A percentile compares a stretch with the other conserved stretches of the same genome.
phyloP scores from a whole-genome alignment of 2,113 vertebrate species.

The Danionella cerebrum region DNA sequence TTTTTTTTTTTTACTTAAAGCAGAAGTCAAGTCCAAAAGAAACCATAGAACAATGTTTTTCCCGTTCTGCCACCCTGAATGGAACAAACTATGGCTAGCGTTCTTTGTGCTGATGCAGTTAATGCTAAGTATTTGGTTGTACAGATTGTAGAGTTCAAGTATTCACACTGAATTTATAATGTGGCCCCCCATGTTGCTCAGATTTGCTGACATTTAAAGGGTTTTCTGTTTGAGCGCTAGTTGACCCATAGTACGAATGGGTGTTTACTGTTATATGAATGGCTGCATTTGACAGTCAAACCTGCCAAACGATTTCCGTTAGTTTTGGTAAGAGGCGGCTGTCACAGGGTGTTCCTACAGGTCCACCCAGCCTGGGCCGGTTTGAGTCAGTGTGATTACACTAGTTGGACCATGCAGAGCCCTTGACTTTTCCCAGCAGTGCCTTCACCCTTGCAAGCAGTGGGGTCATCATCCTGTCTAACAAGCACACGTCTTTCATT shows the following conservation, averaged over 20 bases:
- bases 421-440: constrained; percentile 49
- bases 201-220: background rate
- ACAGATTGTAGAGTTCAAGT: constrained; percentile 19
- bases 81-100: constrained; percentile 43
- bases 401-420: constrained; percentile 29
- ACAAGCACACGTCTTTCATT: constrained; percentile 43
- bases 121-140: constrained; percentile 43
- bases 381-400: constrained; percentile 47
- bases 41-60: constrained; percentile 53
- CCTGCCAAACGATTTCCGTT: constrained; percentile 56
- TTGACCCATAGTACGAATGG: constrained; percentile 46
- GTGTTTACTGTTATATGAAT: too few species aligned
- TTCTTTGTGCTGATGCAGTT: constrained; percentile 46
- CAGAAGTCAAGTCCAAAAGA: constrained; percentile 41
- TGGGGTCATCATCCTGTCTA: constrained; percentile 55
- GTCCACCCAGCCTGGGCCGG: constrained; percentile 32
- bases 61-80: constrained; percentile 38
- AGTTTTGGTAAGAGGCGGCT: constrained; percentile 37
- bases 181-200: background rate
- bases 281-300: too few species aligned
- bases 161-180: background rate
- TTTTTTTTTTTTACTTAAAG: constrained; percentile 34
- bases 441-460: constrained; percentile 46
- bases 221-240: constrained; percentile 8
- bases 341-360: constrained; percentile 50